These are phyloP conservation scores for Rosalia funebris DNA, from an alignment of 2,888 invertebrate species.

Conservation along the genomic window DNA sequence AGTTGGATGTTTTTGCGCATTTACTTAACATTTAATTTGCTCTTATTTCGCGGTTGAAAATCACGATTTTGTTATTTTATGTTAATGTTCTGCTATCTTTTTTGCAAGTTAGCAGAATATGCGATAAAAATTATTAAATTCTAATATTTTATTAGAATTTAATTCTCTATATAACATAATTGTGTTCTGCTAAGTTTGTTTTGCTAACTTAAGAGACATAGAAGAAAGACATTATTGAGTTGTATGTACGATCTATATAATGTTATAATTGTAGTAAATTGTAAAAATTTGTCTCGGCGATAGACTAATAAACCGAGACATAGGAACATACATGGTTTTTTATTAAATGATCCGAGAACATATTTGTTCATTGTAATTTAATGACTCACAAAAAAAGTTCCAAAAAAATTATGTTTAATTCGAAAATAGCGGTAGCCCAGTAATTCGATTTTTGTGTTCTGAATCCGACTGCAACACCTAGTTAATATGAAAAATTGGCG, in stretches of 20 bases:
- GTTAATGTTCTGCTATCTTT: background rate
- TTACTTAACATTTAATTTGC: background rate
- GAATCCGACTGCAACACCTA: slow-evolving; percentile 18
- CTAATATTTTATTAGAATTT: background rate
- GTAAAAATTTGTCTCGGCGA: too few species aligned
- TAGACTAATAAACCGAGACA: too few species aligned
- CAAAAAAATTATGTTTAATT: too few species aligned
- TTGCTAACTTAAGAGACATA: background rate
- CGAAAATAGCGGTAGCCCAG: background rate
- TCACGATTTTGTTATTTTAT: background rate
- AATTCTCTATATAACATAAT: background rate
- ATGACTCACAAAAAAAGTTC: too few species aligned
- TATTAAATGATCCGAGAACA: too few species aligned
- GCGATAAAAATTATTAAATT: background rate
- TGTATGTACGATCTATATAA: too few species aligned
- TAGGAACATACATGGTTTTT: too few species aligned
- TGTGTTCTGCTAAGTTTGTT: background rate
- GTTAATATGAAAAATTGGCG: slow-evolving; percentile 32
- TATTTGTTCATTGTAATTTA: too few species aligned
- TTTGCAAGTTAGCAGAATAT: background rate
- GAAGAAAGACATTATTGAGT: too few species aligned
- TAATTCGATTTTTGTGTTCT: slow-evolving; percentile 2
- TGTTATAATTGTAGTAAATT: too few species aligned
- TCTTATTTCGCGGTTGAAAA: background rate
- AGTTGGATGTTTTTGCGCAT: background rate